Evolutionary conservation across 2,888 invertebrate species (phyloP), one percentile per base, ranked within the genome.

Genomic region (Onthophagus sagittarius): DNA sequence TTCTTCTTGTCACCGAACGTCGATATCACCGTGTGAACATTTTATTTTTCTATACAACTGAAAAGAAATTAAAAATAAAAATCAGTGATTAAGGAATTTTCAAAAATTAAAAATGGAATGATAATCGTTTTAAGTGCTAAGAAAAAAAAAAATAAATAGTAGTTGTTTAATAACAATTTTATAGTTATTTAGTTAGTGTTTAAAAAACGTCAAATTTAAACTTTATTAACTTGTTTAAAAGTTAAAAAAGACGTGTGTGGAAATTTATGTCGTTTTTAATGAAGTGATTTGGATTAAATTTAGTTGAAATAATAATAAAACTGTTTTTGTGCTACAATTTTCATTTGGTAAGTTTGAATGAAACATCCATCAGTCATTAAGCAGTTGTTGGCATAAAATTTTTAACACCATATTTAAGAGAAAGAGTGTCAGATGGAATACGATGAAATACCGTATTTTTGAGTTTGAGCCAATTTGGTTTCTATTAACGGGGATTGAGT

Each of bases 1-100:
- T 77, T 76, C 73, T 73, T 74, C 73, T 64, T 71, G 67, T 75
- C 32, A 72, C 23, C 77, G 67, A 70, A 39, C 76, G 67, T 77
- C 63, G 72, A 67, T 67, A 63, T 75, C 74, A 71, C 71, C 69
- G 15, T 15, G 71, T 67, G 31, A 5, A 31, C 31, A 15, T 23
- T 23, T 23, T 23, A 1, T 23, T 23, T 23, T 23, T 23, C 23
- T 23, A 2, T 23, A 23, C 23, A 23, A 1, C 23, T 23, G 23
- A 23, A 23, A 23, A 23, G 3, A 23, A 23, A 3, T n/a, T n/a
- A n/a, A 23, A 23, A 2, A 23, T 13, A 70, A n/a, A 69, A 39
- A 33, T 33, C 70, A 70, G 70, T 70, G 70, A 39, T 62, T 73
- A 69, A 65, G 39, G 63, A 62, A 23, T 63, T 32, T 65, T 23